Evolutionary conservation across 2,113 vertebrate species (phyloP).

Genomic region (Ptyas mucosa): DNA sequence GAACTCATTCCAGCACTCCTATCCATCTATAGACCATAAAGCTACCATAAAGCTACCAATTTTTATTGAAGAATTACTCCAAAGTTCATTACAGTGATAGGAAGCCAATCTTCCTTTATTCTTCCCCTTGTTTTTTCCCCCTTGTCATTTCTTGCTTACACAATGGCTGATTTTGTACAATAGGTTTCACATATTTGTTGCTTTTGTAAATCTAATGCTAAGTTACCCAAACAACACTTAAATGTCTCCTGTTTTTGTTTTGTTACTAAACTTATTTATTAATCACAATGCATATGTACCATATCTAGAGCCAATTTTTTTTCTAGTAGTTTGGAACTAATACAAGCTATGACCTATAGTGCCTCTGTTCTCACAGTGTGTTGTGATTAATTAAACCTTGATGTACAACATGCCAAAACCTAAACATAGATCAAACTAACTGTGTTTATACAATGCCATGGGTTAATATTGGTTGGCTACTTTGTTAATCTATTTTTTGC

Average conservation of each 20-base stretch:
- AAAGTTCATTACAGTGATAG: not conserved
- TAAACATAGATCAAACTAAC: not conserved
- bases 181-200: not conserved
- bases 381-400: not conserved
- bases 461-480: not conserved
- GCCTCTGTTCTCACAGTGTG: not conserved
- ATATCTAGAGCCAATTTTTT: not conserved
- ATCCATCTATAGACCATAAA: not conserved
- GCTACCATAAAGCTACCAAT: not conserved
- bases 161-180: not conserved
- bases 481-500: not conserved
- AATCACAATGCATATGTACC: not conserved
- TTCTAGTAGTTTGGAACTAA: not conserved
- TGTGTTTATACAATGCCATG: not conserved
- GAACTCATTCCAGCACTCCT: not conserved
- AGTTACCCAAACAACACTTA: not conserved
- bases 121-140: not conserved
- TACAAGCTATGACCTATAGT: not conserved
- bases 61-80: not conserved
- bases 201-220: not conserved
- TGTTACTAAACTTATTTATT: not conserved
- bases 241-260: not conserved
- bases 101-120: not conserved
- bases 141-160: not conserved
- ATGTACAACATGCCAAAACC: not conserved